A percentile compares a stretch with the other conserved stretches of the same genome.
Evolutionary conservation across 2,888 invertebrate species (phyloP).

Genomic region (Stenodera caucasica): DNA sequence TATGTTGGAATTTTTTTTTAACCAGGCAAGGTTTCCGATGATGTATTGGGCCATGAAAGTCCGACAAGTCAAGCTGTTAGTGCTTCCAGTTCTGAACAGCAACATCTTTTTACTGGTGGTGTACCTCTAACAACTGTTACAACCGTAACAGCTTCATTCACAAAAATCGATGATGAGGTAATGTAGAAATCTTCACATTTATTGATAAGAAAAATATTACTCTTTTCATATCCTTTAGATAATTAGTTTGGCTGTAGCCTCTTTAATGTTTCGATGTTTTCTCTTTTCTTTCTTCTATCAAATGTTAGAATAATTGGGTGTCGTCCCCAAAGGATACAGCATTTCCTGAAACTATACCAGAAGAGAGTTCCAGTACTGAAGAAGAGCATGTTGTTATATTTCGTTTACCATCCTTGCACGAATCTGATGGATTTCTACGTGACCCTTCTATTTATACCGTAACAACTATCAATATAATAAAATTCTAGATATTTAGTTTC

Average conservation of each 20-base stretch:
- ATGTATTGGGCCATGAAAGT: constrained; percentile 59
- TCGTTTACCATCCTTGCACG: constrained; percentile 74
- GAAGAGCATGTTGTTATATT: constrained; percentile 92
- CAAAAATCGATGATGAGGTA: constrained; percentile 64
- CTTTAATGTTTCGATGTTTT: constrained; percentile 1
- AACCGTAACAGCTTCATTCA: constrained; percentile 54
- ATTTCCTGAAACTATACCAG: constrained; percentile 90
- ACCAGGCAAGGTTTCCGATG: constrained; percentile 45
- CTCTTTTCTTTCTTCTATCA: constrained; percentile 12
- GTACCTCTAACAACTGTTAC: constrained; percentile 47
- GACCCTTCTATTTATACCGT: constrained; percentile 82
- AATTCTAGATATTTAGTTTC: not conserved
- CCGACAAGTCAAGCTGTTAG: constrained; percentile 61
- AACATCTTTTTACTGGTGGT: constrained; percentile 54
- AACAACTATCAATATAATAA: constrained; percentile 33
- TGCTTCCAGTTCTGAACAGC: constrained; percentile 47
- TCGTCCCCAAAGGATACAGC: constrained; percentile 86
- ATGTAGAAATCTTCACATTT: not conserved
- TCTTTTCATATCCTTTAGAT: not conserved
- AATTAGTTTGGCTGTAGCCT: not conserved
- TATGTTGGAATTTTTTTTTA: no score
- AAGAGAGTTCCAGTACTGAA: constrained; percentile 90
- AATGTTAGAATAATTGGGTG: constrained; percentile 68
- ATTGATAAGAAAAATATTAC: not conserved
- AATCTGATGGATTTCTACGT: constrained; percentile 70